Evolutionary conservation across 1,140 invertebrate genomes (phyloP), one percentile per base, ranked within the genome.

Genomic region (Cataglyphis hispanica): DNA sequence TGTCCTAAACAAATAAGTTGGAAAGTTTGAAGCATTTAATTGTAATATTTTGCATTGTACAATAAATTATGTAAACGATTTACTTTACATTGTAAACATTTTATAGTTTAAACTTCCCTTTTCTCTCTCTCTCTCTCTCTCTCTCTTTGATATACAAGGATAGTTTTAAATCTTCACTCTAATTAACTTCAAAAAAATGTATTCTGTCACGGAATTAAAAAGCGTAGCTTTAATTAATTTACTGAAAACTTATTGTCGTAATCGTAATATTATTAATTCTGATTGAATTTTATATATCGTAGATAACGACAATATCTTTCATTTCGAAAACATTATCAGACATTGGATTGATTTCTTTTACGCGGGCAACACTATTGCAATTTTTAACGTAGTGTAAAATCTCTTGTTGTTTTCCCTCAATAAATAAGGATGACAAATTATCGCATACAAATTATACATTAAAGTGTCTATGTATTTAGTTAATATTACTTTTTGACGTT

Each of bases 321-420:
- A 19, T 58, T 5, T 58, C 3, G 10, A 56, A 11, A 25, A 16
- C 13, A 25, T 10, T 34, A 16, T 34, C n/a, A 56, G 2, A 63
- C 63, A 76, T 43, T 43, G 16, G 0, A 27, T 77, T 22, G 19
- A 46, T 25, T 77, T 63, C 5, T 27, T 76, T 61, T 76, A 76
- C 37, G 25, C 56, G 16, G 2, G 25, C 37, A 37, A 1, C n/a
- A 46, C 53, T 58, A 53, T 58, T 3, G 34, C 1, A 58, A 75
- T 75, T 50, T 46, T n/a, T 31, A 72, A 25, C 4, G 56, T n/a
- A 75, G 8, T 10, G 19, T 53, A 43, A 43, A 61, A 4, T 50
- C 46, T 50, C 16, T 46, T 58, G 0, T 75, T 16, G 22, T 1
- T 4, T 7, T 22, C n/a, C n/a, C n/a, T n/a, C n/a, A n/a, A n/a